Percentiles rank a stretch among this genome's conserved stretches.
phyloP scores from a whole-genome alignment of 2,113 vertebrate genomes.

The Seriola quinqueradiata region DNA sequence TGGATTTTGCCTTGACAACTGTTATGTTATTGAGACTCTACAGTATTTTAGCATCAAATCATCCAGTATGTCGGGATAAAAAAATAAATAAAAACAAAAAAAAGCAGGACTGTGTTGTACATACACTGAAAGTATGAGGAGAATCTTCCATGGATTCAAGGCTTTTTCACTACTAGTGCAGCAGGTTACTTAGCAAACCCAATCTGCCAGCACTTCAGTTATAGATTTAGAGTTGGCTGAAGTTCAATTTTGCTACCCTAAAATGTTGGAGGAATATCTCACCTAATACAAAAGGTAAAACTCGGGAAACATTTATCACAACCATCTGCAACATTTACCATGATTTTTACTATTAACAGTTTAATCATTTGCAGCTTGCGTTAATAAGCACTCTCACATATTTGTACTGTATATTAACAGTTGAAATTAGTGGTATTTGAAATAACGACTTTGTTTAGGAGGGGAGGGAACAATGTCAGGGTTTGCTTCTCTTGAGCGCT shows the following conservation, averaged over 20 bases:
- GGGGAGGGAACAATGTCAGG: no score
- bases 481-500: no score
- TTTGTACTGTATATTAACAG: not conserved
- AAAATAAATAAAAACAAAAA: not conserved
- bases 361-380: not conserved
- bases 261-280: not conserved
- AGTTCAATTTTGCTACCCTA: not conserved
- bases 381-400: no score
- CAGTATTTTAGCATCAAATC: not conserved
- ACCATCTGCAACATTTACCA: not conserved
- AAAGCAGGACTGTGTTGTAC: not conserved
- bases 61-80: not conserved
- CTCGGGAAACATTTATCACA: not conserved
- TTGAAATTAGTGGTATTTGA: not conserved
- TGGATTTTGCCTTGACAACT: not conserved
- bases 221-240: not conserved
- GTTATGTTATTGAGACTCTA: not conserved
- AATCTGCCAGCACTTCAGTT: conserved; percentile 21
- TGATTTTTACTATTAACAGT: not conserved
- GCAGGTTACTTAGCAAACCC: conserved; percentile 3
- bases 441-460: no score
- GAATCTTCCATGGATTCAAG: not conserved
- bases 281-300: not conserved
- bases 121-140: not conserved
- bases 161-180: conserved; percentile 1